Evolutionary conservation across 2,797 vertebrate genomes (phyloP).

Genomic region (Acestrorhynchus altus): DNA sequence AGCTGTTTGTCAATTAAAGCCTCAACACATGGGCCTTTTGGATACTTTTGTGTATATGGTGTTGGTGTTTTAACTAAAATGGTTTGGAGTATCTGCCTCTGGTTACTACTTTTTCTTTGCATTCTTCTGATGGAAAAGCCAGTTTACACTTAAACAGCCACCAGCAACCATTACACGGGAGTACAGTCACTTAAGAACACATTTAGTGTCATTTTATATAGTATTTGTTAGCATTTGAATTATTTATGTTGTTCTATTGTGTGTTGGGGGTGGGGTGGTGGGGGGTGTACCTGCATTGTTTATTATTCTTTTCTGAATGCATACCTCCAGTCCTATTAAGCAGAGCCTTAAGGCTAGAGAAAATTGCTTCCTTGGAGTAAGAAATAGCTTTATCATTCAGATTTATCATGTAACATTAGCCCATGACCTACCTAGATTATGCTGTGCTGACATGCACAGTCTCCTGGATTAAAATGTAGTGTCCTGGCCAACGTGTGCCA

Average conservation of each 20-base stretch:
- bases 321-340: conserved; percentile 19
- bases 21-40: conserved; percentile 68
- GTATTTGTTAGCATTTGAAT: not conserved
- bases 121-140: not conserved
- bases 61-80: conserved; percentile 58
- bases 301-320: conserved; percentile 8
- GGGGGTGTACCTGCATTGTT: conserved; percentile 21
- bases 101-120: conserved; percentile 14
- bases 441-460: conserved; percentile 39
- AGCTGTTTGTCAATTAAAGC: conserved; percentile 73
- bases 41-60: conserved; percentile 58
- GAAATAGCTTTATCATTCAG: conserved; percentile 55
- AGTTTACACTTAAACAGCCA: conserved; percentile 22
- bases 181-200: not conserved
- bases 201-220: not conserved
- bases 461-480: conserved; percentile 7
- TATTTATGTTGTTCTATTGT: not conserved
- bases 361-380: conserved; percentile 48
- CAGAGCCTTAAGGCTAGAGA: conserved; percentile 46
- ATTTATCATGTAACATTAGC: conserved; percentile 57
- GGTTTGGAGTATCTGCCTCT: conserved; percentile 7
- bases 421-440: conserved; percentile 54
- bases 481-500: conserved; percentile 7
- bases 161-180: conserved; percentile 62
- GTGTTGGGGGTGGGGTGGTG: conserved; percentile 37